Base-by-base conservation (phyloP, 2,113 vertebrate species). In the Nothobranchius furzeri region DNA sequence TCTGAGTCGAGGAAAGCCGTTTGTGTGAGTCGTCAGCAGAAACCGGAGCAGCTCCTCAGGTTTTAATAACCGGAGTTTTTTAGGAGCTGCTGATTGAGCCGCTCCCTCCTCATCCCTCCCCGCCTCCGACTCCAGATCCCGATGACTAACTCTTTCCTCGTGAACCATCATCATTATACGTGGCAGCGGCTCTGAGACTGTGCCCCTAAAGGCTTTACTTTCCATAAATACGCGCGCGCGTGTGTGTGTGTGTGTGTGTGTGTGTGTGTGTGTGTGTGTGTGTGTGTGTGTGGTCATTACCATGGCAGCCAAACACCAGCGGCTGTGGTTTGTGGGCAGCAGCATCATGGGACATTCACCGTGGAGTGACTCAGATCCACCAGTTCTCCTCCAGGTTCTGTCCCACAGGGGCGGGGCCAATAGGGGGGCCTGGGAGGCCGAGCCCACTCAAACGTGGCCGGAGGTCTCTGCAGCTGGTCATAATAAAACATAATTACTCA, bases 71-170 rank as follows among this genome's bases (percentile, higher is more conserved):
- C 15, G 52, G 48, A 12, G 60, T 17, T 56, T 15, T 48, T 9
- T 48, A 54, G 43, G 17, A 51, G 30, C 52, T 7, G 55, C 45
- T 0, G n/a, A 58, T 1, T 45, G 50, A 47, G 75, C 78, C 86
- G 68, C 86, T 62, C 87, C 89, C 78, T 70, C 68, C 65, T 20
- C 60, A 60, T 81, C 53, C 71, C 77, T 81, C 76, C 68, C 65
- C 64, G 53, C 56, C 55, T 71, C 61, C 63, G 70, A 65, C 74
- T 81, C 68, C 78, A 76, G 48, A 61, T 54, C 11, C 30, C 0
- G 83, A 85, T 91, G 88, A 91, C 90, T 90, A 87, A 90, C 70
- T 81, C 77, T 84, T 89, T 89, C 90, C 88, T 56, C 25, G 35
- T 6, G 11, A 2, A 50, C 64, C 74, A 67, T 77, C 71, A 84